A percentile compares a stretch with the other conserved stretches of the same genome.
Evolutionary conservation across 2,113 vertebrate genomes (phyloP).

Genomic region (Poeciliopsis retropinna): DNA sequence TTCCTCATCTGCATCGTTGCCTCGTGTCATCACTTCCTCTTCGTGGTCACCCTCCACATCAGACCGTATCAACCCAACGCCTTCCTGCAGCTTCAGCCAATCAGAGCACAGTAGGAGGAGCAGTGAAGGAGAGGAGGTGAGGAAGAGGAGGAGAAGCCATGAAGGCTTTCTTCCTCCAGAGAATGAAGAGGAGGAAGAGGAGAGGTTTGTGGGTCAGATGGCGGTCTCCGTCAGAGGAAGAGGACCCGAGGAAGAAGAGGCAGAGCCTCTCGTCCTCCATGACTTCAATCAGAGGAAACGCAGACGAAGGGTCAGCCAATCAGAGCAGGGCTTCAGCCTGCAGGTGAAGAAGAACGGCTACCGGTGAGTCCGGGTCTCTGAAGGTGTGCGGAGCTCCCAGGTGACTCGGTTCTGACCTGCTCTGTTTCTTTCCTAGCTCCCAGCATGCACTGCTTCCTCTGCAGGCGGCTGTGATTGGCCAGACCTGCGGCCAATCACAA

Average conservation of each 20-base stretch:
- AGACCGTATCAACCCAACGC: slow-evolving; percentile 3
- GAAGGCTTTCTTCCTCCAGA: neutral
- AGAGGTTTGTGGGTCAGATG: slow-evolving; percentile 62
- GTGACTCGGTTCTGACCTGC: neutral
- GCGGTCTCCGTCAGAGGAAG: slow-evolving; percentile 28
- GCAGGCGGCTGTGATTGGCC: neutral
- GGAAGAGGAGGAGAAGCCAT: slow-evolving; percentile 23
- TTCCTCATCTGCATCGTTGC: neutral
- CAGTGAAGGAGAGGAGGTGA: slow-evolving; percentile 3
- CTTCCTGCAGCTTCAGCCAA: slow-evolving; percentile 15
- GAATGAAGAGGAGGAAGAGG: slow-evolving; percentile 15
- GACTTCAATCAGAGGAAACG: slow-evolving; percentile 32
- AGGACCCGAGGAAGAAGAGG: neutral
- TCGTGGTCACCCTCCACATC: slow-evolving; percentile 11
- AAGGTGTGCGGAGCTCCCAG: too few species aligned
- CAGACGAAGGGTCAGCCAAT: slow-evolving; percentile 31
- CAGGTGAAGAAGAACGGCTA: slow-evolving; percentile 37
- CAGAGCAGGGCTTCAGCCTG: slow-evolving; percentile 14
- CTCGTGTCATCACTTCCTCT: neutral
- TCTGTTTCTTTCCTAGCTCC: slow-evolving; percentile 5
- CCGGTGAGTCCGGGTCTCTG: slow-evolving; percentile 22
- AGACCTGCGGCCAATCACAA: slow-evolving; percentile 21
- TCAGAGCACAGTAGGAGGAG: slow-evolving; percentile 23
- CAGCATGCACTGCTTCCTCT: slow-evolving; percentile 28
- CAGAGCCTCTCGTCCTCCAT: slow-evolving; percentile 25